A percentile compares a stretch with the other conserved stretches of the same genome.
Conservation (phyloP, 2,113 vertebrate species). For the Menura novaehollandiae region DNA sequence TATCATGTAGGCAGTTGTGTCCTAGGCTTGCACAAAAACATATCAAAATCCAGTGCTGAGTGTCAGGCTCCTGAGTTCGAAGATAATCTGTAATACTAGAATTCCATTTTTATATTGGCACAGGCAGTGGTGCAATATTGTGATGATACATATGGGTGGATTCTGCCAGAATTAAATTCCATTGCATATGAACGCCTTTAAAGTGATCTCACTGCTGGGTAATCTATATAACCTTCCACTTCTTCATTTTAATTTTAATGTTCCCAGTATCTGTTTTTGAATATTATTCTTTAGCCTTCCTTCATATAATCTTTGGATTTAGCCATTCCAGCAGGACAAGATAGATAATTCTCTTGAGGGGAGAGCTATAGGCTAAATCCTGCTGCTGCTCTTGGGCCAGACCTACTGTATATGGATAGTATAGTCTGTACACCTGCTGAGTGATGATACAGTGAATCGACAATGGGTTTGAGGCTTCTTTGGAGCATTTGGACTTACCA, state of each 20-base stretch:
- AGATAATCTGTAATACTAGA: not conserved
- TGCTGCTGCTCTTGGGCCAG: not conserved
- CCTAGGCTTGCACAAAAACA: not conserved
- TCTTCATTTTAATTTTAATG: not conserved
- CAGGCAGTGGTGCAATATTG: not conserved
- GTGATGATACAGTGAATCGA: not conserved
- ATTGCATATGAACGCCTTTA: not conserved
- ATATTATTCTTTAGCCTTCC: not conserved
- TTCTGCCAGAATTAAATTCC: conserved; percentile 14
- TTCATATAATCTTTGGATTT: not conserved
- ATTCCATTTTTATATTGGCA: not conserved
- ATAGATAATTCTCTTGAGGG: not conserved
- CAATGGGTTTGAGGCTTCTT: not conserved
- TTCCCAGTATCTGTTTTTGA: not conserved
- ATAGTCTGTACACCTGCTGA: not conserved
- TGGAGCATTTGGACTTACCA: not conserved
- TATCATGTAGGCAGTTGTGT: not conserved
- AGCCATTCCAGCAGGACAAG: not conserved
- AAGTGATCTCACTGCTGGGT: not conserved
- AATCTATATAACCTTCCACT: not conserved
- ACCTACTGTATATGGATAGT: not conserved
- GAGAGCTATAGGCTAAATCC: not conserved
- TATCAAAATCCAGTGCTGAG: not conserved
- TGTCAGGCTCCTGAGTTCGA: not conserved
- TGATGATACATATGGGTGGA: not conserved